Base-by-base conservation (phyloP, 23 tunicate genomes). In the Corella eumyota region DNA sequence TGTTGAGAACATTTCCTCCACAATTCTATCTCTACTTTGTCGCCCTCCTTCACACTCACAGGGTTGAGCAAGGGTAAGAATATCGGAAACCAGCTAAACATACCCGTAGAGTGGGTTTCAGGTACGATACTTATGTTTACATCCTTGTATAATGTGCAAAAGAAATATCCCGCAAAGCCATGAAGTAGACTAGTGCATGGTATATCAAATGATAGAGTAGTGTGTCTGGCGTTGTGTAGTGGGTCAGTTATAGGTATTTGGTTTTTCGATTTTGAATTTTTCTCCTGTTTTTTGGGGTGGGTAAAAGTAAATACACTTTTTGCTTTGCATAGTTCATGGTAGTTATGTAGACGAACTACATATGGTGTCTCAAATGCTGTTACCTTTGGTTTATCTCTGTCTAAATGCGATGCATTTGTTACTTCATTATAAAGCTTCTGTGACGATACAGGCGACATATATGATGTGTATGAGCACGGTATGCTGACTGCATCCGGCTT, bases 71-170 rank as follows among this genome's bases (percentile, higher is more conserved):
- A 32, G 0, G 99, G 99, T 45, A 93, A 85, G 40, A 93, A 93
- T 1, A 93, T 57, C 3, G 99, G 99, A 56, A 79, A 93, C 99
- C 99, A 93, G 60, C 99, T 93, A 38, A 93, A 93, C 99, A 93
- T 93, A 32, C 87, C 87, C 20, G 95, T 90, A 5, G 99, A 79
- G 56, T 93, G 99, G 5, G 86, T 62, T 47, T 78, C 61, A 9
- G 99, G 99, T 19, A 75, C 78, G 53, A 93, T 93, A 55, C 95
- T 85, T 30, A 93, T 93, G 25, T 45, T 61, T 19, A 93, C 83
- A 62, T 93, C 90, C 23, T 84, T 67, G 48, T 85, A 93, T 48
- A 93, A 67, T 7, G 72, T 64, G 45, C 95, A 93, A 49, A 74
- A 62, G 46, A 93, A 93, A 46, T 93, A 93, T 30, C 99, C 99